Evolutionary conservation across 2,888 invertebrate genomes (phyloP).

Genomic region (Unio pictorum): DNA sequence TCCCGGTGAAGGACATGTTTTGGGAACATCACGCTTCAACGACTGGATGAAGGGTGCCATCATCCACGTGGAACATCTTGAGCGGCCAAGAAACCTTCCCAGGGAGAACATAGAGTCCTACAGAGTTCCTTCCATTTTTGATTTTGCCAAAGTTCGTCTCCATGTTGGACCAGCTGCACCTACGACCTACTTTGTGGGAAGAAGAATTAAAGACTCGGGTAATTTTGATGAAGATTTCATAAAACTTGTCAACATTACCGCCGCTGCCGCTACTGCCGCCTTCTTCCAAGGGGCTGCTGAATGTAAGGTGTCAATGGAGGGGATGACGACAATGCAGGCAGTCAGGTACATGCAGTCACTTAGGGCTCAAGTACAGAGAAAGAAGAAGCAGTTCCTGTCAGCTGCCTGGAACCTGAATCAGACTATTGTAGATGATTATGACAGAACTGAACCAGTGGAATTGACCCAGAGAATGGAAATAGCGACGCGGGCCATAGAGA

Average conservation of each 20-base stretch:
- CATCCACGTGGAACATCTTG: conserved; percentile 54
- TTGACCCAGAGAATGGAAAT: conserved; percentile 39
- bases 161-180: conserved; percentile 49
- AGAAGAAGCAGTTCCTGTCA: conserved; percentile 38
- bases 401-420: conserved; percentile 56
- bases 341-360: conserved; percentile 43
- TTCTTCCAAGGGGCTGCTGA: conserved; percentile 51
- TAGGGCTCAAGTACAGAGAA: conserved; percentile 37
- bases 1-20: conserved; percentile 50
- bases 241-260: conserved; percentile 45
- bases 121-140: conserved; percentile 45
- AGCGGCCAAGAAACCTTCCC: conserved; percentile 40
- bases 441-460: conserved; percentile 5
- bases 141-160: conserved; percentile 46
- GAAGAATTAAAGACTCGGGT: conserved; percentile 45
- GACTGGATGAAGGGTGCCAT: conserved; percentile 55
- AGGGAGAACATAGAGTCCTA: conserved; percentile 47
- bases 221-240: conserved; percentile 49
- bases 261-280: conserved; percentile 43
- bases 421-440: conserved; percentile 34
- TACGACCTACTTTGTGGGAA: conserved; percentile 47
- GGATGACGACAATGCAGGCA: conserved; percentile 43
- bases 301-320: conserved; percentile 49
- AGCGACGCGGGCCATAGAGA: conserved; percentile 40
- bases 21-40: conserved; percentile 46